phyloP scores from a whole-genome alignment of 1,140 invertebrate genomes.

The Drosophila sp. region DNA sequence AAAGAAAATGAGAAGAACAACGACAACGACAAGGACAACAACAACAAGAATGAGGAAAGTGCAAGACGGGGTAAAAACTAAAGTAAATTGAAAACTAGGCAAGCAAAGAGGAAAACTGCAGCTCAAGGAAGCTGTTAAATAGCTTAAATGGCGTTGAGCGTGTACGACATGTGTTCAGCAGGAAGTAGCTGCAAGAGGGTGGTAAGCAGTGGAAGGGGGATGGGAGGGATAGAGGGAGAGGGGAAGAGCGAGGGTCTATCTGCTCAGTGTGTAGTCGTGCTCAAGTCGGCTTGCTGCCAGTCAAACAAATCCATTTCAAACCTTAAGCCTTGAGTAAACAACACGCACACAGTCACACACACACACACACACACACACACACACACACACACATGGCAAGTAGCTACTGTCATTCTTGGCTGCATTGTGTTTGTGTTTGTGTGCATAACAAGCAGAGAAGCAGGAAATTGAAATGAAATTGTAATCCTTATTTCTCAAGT shows the following conservation, averaged over 20 bases:
- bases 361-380: conserved; percentile 25
- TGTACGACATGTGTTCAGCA: conserved; percentile 62
- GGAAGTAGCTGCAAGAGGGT: not conserved
- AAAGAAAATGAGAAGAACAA: not conserved
- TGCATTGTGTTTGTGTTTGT: conserved; percentile 62
- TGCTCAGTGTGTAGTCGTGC: conserved; percentile 53
- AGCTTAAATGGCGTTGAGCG: conserved; percentile 68
- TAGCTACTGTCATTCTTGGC: conserved; percentile 46
- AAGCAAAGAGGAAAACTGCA: conserved; percentile 57
- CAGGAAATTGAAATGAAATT: conserved; percentile 76
- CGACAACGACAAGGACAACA: conserved; percentile 7
- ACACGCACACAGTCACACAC: conserved; percentile 46
- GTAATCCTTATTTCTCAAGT: conserved; percentile 71
- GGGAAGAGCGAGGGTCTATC: no score
- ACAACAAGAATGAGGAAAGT: no score
- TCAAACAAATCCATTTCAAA: conserved; percentile 77
- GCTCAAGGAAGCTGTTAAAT: conserved; percentile 69
- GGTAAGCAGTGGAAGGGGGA: no score
- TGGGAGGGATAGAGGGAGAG: no score
- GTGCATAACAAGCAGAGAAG: conserved; percentile 49
- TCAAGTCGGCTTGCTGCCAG: conserved; percentile 70
- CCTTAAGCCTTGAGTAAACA: conserved; percentile 73
- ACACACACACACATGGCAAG: conserved; percentile 45
- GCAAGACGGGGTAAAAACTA: conserved; percentile 43
- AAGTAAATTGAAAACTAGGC: conserved; percentile 63